Percentiles rank a stretch among this genome's conserved stretches.
Conservation (phyloP, 2,888 invertebrate species). For the Clanis bilineata region DNA sequence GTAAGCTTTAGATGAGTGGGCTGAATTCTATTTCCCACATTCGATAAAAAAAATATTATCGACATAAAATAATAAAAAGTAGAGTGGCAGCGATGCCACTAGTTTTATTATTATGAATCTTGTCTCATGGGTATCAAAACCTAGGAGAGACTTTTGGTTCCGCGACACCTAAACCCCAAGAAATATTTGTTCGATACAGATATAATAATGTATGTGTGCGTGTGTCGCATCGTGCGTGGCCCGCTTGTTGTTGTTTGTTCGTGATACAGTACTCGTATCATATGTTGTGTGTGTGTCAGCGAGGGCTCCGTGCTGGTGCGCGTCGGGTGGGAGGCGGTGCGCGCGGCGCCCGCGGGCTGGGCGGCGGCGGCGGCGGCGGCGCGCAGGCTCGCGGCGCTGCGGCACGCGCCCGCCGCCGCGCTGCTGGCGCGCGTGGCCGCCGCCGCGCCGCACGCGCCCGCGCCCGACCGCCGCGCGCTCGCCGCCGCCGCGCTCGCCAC, state of each 20-base stretch:
- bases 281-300: constrained; percentile 31
- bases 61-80: no score
- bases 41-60: no score
- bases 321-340: constrained; percentile 42
- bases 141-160: no score
- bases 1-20: constrained; percentile 39
- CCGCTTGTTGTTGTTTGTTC: no score
- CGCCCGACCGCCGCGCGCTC: constrained; percentile 42
- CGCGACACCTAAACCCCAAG: no score
- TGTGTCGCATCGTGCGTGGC: no score
- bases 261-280: neutral
- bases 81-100: no score
- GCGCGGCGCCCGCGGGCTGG: constrained; percentile 41
- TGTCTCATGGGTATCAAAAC: no score
- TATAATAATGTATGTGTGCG: no score
- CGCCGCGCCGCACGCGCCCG: constrained; percentile 51
- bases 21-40: no score
- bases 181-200: no score
- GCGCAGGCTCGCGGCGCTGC: constrained; percentile 50
- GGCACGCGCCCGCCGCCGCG: constrained; percentile 42
- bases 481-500: constrained; percentile 54
- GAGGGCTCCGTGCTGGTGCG: constrained; percentile 57
- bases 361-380: constrained; percentile 45
- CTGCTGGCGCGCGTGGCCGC: constrained; percentile 47
- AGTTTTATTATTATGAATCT: no score